Evolutionary conservation across 2,888 invertebrate species (phyloP).

Genomic region (Nemurella pictetii): DNA sequence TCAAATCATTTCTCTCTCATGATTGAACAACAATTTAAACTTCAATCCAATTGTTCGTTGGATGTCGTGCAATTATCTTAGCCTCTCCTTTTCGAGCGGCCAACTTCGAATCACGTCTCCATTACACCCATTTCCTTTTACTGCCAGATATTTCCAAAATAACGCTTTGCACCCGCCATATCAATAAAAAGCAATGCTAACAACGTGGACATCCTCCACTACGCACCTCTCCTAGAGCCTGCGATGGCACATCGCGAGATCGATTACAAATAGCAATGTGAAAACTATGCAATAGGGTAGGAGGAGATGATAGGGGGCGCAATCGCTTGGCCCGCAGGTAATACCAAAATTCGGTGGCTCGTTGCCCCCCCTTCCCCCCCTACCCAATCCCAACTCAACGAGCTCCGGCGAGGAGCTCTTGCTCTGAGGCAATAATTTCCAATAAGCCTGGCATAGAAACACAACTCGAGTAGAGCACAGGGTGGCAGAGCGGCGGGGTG

Average conservation of each 20-base stretch:
- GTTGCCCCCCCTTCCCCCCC: background rate
- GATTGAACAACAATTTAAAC: background rate
- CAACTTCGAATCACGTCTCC: background rate
- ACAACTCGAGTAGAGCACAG: background rate
- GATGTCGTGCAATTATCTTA: background rate
- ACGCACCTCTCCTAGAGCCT: background rate
- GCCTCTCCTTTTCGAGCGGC: background rate
- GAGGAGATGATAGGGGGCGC: no score
- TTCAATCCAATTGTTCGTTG: background rate
- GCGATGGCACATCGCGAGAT: no score
- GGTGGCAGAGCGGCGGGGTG: background rate
- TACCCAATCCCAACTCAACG: background rate
- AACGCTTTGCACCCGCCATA: background rate
- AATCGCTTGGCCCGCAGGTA: background rate
- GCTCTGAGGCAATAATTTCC: background rate
- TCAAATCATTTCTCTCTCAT: background rate
- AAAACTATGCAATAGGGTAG: no score
- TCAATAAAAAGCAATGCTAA: background rate
- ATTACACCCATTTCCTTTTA: background rate
- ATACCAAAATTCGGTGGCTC: background rate
- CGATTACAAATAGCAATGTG: no score
- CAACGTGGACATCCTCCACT: background rate
- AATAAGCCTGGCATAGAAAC: background rate
- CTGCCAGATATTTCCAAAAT: background rate
- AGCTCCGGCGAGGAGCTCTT: no score